Conservation (phyloP, 2,888 invertebrate species). For the Ophraella communa region DNA sequence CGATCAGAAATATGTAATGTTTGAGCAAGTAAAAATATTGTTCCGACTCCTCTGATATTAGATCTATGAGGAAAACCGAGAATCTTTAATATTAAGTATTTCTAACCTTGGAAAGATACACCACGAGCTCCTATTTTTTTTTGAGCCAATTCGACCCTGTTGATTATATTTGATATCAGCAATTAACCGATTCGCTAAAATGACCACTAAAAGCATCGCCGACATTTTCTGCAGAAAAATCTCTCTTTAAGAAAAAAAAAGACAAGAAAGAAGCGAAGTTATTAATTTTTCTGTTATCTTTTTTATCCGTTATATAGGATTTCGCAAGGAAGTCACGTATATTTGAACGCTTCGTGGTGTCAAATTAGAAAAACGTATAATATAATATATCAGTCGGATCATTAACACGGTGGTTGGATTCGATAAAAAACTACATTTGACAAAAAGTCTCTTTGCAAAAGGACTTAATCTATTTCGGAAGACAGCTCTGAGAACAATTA, state of each 20-base stretch:
- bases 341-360: background rate
- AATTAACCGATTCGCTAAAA: background rate
- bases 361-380: slow-evolving; percentile 15
- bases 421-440: slow-evolving; percentile 11
- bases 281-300: slow-evolving; percentile 19
- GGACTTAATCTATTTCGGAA: too few species aligned
- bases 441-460: too few species aligned
- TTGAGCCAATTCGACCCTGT: background rate
- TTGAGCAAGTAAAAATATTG: too few species aligned
- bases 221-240: background rate
- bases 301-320: slow-evolving; percentile 14
- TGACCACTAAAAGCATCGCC: background rate
- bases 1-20: too few species aligned
- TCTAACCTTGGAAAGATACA: too few species aligned
- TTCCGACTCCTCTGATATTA: too few species aligned
- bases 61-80: too few species aligned
- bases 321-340: slow-evolving; percentile 15
- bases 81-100: too few species aligned
- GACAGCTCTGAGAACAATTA: too few species aligned
- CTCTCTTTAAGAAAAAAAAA: background rate
- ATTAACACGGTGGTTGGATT: slow-evolving; percentile 10
- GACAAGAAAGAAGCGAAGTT: slow-evolving; percentile 1
- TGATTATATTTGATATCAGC: background rate
- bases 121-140: too few species aligned
- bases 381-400: slow-evolving; percentile 13